Conservation (phyloP, 2,888 invertebrate species). For the Xestia xanthographa region DNA sequence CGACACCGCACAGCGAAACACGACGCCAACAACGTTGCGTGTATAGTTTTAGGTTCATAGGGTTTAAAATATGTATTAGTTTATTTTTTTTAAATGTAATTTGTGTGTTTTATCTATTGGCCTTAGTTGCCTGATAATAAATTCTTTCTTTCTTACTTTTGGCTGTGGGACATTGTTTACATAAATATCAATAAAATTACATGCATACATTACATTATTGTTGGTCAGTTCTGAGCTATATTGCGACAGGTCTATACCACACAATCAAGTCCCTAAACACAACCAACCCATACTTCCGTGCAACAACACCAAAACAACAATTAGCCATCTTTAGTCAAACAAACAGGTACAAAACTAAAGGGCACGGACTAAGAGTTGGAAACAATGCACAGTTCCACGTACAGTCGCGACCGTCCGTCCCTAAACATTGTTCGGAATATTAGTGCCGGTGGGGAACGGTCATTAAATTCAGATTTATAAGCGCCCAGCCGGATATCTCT, state of each 20-base stretch:
- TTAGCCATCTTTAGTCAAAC: constrained; percentile 53
- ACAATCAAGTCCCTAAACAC: neutral
- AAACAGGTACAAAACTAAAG: constrained; percentile 61
- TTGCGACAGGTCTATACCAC: neutral
- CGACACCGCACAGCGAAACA: no score
- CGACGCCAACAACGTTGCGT: no score
- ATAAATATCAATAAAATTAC: no score
- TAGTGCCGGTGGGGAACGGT: constrained; percentile 81
- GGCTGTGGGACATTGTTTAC: no score
- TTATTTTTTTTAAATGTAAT: no score
- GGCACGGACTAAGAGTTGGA: constrained; percentile 49
- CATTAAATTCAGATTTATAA: constrained; percentile 90
- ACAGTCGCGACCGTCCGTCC: constrained; percentile 64
- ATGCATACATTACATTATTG: no score
- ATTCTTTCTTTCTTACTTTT: no score
- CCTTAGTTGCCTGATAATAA: no score
- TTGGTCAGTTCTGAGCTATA: neutral
- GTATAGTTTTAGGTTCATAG: no score
- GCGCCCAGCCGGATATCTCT: constrained; percentile 87
- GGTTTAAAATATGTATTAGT: no score
- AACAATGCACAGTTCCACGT: constrained; percentile 59
- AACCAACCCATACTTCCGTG: constrained; percentile 1
- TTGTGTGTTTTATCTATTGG: no score
- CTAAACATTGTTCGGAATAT: constrained; percentile 86
- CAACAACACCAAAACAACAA: constrained; percentile 47